phyloP scores from a whole-genome alignment of 1,140 invertebrate genomes.

The Onthophagus taurus region DNA sequence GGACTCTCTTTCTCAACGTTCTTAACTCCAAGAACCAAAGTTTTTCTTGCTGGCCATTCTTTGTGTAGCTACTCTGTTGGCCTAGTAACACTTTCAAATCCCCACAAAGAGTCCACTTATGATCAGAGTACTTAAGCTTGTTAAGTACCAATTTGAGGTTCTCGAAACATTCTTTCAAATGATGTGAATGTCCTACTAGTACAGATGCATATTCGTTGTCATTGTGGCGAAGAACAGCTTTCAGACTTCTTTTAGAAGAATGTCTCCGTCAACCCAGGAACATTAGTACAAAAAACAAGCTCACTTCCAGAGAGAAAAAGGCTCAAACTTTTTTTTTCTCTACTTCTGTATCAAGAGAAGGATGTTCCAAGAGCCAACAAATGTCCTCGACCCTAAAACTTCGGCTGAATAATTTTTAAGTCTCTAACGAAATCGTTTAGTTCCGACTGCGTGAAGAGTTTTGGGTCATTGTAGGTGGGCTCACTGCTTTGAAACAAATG shows the following conservation, averaged over 20 bases:
- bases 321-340: background rate
- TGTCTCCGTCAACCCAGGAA: background rate
- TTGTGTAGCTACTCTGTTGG: constrained; percentile 33
- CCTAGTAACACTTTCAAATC: constrained; percentile 34
- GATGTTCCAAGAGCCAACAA: background rate
- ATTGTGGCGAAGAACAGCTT: constrained; percentile 4
- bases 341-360: background rate
- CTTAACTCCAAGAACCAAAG: background rate
- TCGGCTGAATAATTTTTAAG: background rate
- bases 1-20: background rate
- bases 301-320: background rate
- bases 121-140: constrained; percentile 14
- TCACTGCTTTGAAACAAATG: background rate
- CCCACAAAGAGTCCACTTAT: constrained; percentile 28
- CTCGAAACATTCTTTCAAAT: background rate
- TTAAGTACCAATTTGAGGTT: background rate
- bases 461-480: background rate
- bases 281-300: background rate
- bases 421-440: background rate
- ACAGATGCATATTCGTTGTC: background rate
- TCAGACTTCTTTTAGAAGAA: constrained; percentile 6
- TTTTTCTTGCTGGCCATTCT: constrained; percentile 10
- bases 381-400: background rate
- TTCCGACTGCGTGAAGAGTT: background rate
- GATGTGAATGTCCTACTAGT: constrained; percentile 1